phyloP scores from a whole-genome alignment of 2,113 vertebrate genomes.

The Callorhinus ursinus region DNA sequence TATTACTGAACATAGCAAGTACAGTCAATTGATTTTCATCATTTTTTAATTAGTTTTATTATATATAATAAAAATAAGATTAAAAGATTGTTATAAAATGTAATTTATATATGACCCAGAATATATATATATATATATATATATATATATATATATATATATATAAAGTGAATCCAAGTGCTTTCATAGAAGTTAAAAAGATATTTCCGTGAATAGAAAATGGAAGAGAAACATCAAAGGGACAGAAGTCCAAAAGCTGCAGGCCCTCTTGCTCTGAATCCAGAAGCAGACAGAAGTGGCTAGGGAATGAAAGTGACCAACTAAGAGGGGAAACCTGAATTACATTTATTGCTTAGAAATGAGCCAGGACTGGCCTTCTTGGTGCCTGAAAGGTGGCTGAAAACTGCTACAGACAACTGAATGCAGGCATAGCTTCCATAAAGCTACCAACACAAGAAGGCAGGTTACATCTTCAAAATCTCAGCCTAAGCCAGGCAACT shows the following conservation, averaged over 20 bases:
- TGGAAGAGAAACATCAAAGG: not conserved
- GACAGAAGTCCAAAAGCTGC: not conserved
- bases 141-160: not conserved
- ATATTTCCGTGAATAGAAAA: not conserved
- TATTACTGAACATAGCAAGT: not conserved
- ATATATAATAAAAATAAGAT: not conserved
- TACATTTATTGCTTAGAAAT: not conserved
- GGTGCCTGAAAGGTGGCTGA: not conserved
- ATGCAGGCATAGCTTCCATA: not conserved
- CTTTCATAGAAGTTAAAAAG: conserved; percentile 3
- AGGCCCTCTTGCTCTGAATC: not conserved
- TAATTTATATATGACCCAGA: not conserved
- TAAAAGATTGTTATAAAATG: not conserved
- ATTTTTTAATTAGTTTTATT: conserved; percentile 26
- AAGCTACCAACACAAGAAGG: not conserved
- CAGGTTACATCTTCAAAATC: not conserved
- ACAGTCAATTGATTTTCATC: not conserved
- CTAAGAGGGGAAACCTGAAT: not conserved
- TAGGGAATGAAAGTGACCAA: not conserved
- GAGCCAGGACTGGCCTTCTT: not conserved
- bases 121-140: not conserved
- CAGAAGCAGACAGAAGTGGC: not conserved
- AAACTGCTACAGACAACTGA: not conserved
- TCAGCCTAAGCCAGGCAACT: not conserved
- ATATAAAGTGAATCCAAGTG: conserved; percentile 8